Percentiles rank a stretch among this genome's conserved stretches.
These are phyloP conservation scores for Campoplex capitator DNA, from an alignment of 2,888 invertebrate species.

Conservation along the genomic window DNA sequence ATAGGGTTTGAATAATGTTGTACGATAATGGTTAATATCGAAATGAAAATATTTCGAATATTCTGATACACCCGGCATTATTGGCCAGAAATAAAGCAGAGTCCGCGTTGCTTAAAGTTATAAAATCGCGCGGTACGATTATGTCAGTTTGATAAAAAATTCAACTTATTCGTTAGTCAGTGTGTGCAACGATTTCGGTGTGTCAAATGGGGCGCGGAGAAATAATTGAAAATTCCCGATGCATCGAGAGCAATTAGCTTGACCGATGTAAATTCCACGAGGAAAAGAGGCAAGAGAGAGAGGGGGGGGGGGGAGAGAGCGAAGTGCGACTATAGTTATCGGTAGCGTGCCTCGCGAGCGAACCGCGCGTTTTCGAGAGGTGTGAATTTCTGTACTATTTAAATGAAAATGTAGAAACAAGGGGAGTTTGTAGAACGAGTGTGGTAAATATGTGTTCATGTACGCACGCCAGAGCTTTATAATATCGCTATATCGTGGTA, in stretches of 20 bases:
- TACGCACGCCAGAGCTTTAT: constrained; percentile 25
- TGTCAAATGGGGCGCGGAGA: neutral
- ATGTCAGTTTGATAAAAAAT: neutral
- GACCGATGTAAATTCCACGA: constrained; percentile 4
- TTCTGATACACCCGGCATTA: neutral
- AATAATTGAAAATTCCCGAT: neutral
- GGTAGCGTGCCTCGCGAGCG: neutral
- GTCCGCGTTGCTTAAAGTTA: neutral
- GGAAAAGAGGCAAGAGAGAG: neutral
- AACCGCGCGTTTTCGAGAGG: constrained; percentile 44
- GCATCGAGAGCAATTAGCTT: constrained; percentile 1
- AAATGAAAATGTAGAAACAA: constrained; percentile 64
- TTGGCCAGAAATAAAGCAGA: neutral
- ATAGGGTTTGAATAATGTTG: neutral
- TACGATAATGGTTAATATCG: neutral
- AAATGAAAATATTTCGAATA: constrained; percentile 2
- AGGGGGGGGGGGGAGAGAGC: neutral
- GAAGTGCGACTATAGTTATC: neutral
- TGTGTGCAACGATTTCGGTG: neutral
- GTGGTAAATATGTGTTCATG: constrained; percentile 14
- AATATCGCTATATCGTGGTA: constrained; percentile 49
- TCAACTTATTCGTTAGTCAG: neutral
- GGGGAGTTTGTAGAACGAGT: constrained; percentile 39
- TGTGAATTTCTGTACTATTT: constrained; percentile 64
- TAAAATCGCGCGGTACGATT: neutral